Base-by-base conservation (phyloP, 37 sponge, comb jelly and placozoan genomes). In the Cliona cf. orientalis region DNA sequence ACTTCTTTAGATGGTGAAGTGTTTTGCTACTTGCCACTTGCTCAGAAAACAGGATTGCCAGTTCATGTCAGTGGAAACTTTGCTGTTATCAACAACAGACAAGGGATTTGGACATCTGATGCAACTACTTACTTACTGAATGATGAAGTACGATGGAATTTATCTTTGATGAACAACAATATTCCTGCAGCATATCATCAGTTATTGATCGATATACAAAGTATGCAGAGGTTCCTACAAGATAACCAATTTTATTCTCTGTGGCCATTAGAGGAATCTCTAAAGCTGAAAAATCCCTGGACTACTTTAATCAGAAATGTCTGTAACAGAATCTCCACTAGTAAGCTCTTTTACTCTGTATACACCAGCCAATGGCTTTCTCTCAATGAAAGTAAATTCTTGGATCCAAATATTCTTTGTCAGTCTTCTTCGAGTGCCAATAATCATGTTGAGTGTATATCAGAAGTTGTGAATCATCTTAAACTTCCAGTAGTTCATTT, bases 41-140 rank as follows among this genome's bases (percentile, higher is more conserved):
- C 79, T 21, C 42, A 49, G 11, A 34, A 60, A n/a, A 84, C 92
- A 28, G 92, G 92, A 36, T 72, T 91, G 5, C 92, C 92, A 1
- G 89, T 91, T 5, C 92, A 91, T 65, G 74, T 91, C 29, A 91
- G 78, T 67, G 60, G 78, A 37, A 84, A 81, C 66, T 87, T 91
- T 91, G 83, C 92, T 41, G 92, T 91, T 9, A 49, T 62, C 11
- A 80, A 58, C 26, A 83, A 91, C 61, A 71, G 92, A 7, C 56
- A 88, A 70, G 91, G 89, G 46, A 77, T 91, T 12, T 91, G 88
- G 87, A 79, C 80, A 23, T 41, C 84, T 36, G 58, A 66, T 40
- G n/a, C 62, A 1, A 14, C 2, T 35, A 42, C 58, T 35, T 2
- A 14, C 1, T 12, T 1, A 66, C 33, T 37, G 55, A 31, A 59